Base-by-base conservation (phyloP, 2,797 vertebrate species). In the Fratercula arctica region DNA sequence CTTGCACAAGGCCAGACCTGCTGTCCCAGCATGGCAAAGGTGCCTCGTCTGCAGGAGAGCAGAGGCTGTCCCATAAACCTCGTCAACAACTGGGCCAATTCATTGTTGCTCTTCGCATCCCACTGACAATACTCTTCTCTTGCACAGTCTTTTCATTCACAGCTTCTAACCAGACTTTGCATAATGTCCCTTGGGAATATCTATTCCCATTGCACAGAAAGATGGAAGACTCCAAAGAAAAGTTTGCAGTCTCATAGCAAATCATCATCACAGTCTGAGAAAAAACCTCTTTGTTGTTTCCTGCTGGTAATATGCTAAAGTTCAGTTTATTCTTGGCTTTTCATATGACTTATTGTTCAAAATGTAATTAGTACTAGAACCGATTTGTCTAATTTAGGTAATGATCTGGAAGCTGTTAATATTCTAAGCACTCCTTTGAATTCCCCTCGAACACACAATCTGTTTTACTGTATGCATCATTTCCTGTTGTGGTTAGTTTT, bases 401-500 rank as follows among this genome's bases (percentile, higher is more conserved):
- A 83, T 25, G 50, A 86, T 84, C 50, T 78, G 46, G 11, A 88
- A 88, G 70, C 51, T 51, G 31, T 69, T 91, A 75, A 48, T 90
- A 89, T 81, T 90, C 54, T 74, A 88, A 78, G 48, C 54, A 54
- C n/a, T 88, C 46, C 73, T 84, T 45, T 81, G 31, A 86, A 84
- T 78, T 81, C 73, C 45, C 8, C 82, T 81, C 7, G 5, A 89
- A 72, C 35, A 68, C 41, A 78, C 21, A 25, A 54, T 73, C 74
- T 76, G 25, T 37, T 87, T 89, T 75, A 76, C 14, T 59, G 23
- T 43, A 67, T 57, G 66, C 69, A 86, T 82, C 33, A 56, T 84
- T 88, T 82, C 73, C 85, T 89, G 73, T 11, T 91, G 79, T 89
- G 56, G 89, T 95, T 74, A 80, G 79, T 77, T 85, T 90, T 63